Evolutionary conservation across 1,140 invertebrate genomes (phyloP).

Genomic region (Colletes latitarsis): DNA sequence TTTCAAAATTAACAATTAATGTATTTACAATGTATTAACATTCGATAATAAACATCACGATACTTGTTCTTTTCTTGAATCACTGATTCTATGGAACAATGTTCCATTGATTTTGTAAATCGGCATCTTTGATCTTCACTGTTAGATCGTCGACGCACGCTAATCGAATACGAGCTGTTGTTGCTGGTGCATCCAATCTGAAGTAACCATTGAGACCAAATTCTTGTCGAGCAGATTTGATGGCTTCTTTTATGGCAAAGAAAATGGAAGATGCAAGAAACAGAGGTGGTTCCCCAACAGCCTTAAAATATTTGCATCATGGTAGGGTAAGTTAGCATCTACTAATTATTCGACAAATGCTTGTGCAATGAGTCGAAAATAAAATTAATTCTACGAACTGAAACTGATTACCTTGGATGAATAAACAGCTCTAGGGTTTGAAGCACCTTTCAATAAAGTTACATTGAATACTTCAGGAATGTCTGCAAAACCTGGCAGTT

Average conservation of each 20-base stretch:
- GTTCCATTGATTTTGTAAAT: constrained; percentile 69
- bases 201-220: constrained; percentile 85
- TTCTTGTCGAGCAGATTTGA: constrained; percentile 89
- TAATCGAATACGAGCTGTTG: constrained; percentile 93
- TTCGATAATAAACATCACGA: background rate
- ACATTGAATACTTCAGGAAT: constrained; percentile 97
- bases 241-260: constrained; percentile 95
- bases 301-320: constrained; percentile 82
- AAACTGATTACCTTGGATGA: constrained; percentile 91
- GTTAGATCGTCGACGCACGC: constrained; percentile 93
- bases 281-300: constrained; percentile 96
- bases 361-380: background rate
- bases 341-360: background rate
- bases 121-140: constrained; percentile 78
- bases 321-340: background rate
- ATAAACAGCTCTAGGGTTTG: constrained; percentile 94
- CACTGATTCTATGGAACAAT: constrained; percentile 55
- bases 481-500: constrained; percentile 94
- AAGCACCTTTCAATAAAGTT: constrained; percentile 91
- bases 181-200: constrained; percentile 92
- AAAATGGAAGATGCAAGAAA: constrained; percentile 93
- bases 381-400: background rate
- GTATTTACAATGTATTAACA: constrained; percentile 22
- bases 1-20: constrained; percentile 7
- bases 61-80: background rate